Evolutionary conservation across 2,797 vertebrate species (phyloP).

Genomic region (Pteropus rufus): DNA sequence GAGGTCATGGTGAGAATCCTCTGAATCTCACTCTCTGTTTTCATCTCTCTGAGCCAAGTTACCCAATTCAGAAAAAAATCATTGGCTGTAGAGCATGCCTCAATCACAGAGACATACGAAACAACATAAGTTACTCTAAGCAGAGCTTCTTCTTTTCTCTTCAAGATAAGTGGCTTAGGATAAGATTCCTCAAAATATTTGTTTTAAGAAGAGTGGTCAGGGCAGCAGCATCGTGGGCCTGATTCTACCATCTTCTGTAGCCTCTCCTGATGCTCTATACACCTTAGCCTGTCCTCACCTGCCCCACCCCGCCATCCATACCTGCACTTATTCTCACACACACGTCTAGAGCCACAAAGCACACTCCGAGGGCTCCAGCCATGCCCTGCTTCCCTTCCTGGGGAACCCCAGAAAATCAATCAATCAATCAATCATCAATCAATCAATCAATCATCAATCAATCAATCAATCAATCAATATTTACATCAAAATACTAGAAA

Average conservation of each 20-base stretch:
- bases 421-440: neutral
- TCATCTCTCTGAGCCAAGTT: neutral
- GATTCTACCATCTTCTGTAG: neutral
- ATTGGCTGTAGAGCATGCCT: neutral
- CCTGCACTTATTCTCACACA: neutral
- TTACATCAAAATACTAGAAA: conserved; percentile 71
- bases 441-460: neutral
- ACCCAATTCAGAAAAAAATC: neutral
- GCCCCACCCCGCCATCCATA: neutral
- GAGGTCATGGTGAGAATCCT: neutral
- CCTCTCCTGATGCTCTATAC: neutral
- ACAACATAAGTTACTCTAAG: neutral
- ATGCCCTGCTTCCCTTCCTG: neutral
- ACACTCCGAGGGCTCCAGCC: neutral
- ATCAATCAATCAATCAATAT: conserved; percentile 23
- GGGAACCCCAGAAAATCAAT: neutral
- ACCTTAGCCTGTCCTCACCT: neutral
- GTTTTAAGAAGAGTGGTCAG: conserved; percentile 33
- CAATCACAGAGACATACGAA: neutral
- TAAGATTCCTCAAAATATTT: conserved; percentile 68
- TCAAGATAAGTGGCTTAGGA: conserved; percentile 66
- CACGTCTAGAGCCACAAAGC: neutral
- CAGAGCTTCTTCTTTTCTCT: neutral
- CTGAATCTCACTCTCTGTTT: neutral
- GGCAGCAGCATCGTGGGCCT: neutral